Percentiles rank a stretch among this genome's conserved stretches.
phyloP scores from a whole-genome alignment of 2,113 vertebrate genomes.

The Marmota monax region DNA sequence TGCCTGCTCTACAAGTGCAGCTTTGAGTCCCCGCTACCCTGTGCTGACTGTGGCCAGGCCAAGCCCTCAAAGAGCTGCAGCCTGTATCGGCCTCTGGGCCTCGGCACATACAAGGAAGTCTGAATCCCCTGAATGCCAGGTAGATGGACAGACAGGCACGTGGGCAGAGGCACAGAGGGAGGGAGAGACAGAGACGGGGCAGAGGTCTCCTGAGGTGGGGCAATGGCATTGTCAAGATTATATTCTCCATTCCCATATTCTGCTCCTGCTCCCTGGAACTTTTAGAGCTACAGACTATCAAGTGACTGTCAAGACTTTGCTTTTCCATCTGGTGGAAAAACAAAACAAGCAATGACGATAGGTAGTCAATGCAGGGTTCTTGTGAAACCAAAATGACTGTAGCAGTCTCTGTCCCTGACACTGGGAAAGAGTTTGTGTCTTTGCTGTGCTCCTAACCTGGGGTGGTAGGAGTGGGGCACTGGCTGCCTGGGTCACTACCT shows the following conservation, averaged over 20 bases:
- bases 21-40: rapidly evolving
- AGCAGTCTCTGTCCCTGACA: rapidly evolving
- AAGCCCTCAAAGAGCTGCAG: background rate
- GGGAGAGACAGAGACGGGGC: background rate
- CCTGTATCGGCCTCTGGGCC: rapidly evolving
- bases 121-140: rapidly evolving
- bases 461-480: background rate
- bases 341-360: rapidly evolving
- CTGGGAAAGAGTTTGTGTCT: too few species aligned
- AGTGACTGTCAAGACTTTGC: background rate
- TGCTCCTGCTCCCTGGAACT: background rate
- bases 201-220: background rate
- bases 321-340: background rate
- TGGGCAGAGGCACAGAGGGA: rapidly evolving
- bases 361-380: background rate
- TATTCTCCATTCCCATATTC: background rate
- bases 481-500: background rate
- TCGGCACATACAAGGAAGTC: rapidly evolving
- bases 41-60: too few species aligned
- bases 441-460: background rate
- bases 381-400: background rate
- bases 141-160: too few species aligned
- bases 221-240: rapidly evolving
- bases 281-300: background rate
- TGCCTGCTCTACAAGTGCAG: background rate